Conservation (phyloP, 1,140 invertebrate genomes). For the Drosophila punjabiensis region DNA sequence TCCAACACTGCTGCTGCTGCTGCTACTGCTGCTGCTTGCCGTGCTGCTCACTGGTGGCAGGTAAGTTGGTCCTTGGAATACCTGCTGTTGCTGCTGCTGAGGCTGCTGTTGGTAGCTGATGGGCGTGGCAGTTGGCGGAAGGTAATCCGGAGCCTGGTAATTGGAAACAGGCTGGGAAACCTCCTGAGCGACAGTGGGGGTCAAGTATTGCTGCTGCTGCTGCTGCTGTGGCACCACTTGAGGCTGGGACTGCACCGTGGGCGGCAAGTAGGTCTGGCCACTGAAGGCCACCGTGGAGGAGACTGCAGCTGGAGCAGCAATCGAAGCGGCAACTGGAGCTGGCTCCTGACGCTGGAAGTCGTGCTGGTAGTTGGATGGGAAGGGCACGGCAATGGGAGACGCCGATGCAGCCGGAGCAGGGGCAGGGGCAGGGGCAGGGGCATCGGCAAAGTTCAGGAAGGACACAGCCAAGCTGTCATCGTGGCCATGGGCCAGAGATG, state of each 20-base stretch:
- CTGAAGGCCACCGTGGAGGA: constrained; percentile 15
- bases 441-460: constrained; percentile 62
- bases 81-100: constrained; percentile 28
- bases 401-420: constrained; percentile 20
- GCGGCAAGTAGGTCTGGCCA: constrained; percentile 51
- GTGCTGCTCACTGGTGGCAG: constrained; percentile 31
- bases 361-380: constrained; percentile 76
- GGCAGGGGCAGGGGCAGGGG: constrained; percentile 24
- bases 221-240: constrained; percentile 4
- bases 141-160: constrained; percentile 62
- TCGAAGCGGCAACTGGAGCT: background rate
- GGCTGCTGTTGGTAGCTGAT: constrained; percentile 30
- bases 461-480: constrained; percentile 65
- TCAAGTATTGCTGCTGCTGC: constrained; percentile 35
- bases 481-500: constrained; percentile 1
- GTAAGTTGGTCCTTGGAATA: constrained; percentile 36
- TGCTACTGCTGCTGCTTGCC: constrained; percentile 7
- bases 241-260: constrained; percentile 34
- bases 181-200: constrained; percentile 20
- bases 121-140: constrained; percentile 48
- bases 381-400: constrained; percentile 52
- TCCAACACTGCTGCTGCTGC: constrained; percentile 1
- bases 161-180: constrained; percentile 27
- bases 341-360: constrained; percentile 56
- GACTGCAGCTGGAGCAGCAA: background rate